Evolutionary conservation across 2,113 vertebrate genomes (phyloP).

Genomic region (Anas platyrhynchos): DNA sequence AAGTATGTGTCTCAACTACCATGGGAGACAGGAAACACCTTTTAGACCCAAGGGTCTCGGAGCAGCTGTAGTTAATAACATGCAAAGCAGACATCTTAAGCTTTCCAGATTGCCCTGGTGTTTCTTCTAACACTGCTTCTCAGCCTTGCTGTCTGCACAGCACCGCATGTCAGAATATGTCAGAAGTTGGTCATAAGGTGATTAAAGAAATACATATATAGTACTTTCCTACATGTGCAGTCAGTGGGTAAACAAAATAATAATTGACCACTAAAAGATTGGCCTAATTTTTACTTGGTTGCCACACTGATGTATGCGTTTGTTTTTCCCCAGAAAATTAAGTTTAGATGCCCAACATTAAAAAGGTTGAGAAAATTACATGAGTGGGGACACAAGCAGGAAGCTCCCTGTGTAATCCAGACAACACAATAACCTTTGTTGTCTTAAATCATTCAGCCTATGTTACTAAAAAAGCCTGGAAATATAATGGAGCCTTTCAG

Average conservation of each 20-base stretch:
- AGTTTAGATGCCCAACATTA: neutral
- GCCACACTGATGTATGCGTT: neutral
- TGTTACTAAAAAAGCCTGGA: neutral
- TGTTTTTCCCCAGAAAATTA: neutral
- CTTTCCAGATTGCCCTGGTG: neutral
- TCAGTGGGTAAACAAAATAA: neutral
- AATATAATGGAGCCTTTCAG: constrained; percentile 29
- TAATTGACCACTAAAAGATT: neutral
- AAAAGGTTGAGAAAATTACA: neutral
- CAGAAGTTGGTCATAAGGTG: neutral
- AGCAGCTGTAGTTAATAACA: neutral
- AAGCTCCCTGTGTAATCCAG: constrained; percentile 1
- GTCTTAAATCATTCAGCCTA: constrained; percentile 9
- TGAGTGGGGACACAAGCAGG: neutral
- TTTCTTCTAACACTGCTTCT: neutral
- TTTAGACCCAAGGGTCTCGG: neutral
- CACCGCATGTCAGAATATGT: accelerated
- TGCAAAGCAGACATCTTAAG: neutral
- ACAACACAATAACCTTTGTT: constrained; percentile 26
- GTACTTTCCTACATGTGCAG: neutral
- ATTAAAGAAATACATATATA: neutral
- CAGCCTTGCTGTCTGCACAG: neutral
- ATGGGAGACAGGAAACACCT: neutral
- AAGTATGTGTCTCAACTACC: neutral
- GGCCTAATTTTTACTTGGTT: neutral